phyloP scores from a whole-genome alignment of 2,888 invertebrate genomes.

The Philonicus albiceps region DNA sequence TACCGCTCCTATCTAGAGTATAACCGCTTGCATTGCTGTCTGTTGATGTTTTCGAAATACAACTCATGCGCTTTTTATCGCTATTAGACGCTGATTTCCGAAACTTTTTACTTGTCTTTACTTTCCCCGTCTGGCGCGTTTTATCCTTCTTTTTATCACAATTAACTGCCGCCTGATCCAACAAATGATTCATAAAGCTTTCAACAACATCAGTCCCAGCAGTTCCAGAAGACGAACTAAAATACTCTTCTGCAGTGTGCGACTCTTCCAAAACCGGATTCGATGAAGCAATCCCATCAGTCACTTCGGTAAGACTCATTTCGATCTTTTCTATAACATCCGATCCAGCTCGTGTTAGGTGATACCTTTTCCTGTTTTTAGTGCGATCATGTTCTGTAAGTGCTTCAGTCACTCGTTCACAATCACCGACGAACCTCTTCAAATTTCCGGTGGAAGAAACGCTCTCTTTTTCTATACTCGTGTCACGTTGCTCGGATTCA shows the following conservation, averaged over 20 bases:
- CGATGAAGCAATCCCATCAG: constrained; percentile 48
- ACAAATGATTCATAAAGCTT: constrained; percentile 68
- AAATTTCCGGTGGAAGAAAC: constrained; percentile 52
- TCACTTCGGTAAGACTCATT: constrained; percentile 49
- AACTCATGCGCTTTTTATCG: constrained; percentile 61
- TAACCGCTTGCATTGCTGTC: constrained; percentile 59
- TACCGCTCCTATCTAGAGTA: constrained; percentile 47
- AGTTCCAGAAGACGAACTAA: constrained; percentile 62
- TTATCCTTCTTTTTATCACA: constrained; percentile 54
- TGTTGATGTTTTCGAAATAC: constrained; percentile 62
- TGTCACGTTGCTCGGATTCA: constrained; percentile 60
- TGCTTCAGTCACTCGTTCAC: constrained; percentile 60
- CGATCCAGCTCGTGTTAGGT: constrained; percentile 51
- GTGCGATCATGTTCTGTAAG: constrained; percentile 61
- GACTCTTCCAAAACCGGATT: constrained; percentile 66
- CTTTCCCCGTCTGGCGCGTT: constrained; percentile 46
- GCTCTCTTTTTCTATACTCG: constrained; percentile 60
- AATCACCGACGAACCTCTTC: constrained; percentile 61
- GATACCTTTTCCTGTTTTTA: constrained; percentile 62
- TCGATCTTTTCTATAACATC: constrained; percentile 51
- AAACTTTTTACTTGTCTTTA: constrained; percentile 23
- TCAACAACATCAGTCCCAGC: constrained; percentile 65
- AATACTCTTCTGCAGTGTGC: constrained; percentile 72
- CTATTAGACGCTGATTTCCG: constrained; percentile 15
- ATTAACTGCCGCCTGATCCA: constrained; percentile 65